Base-by-base conservation (phyloP, 2,888 invertebrate genomes). In the Diarsia mendica region DNA sequence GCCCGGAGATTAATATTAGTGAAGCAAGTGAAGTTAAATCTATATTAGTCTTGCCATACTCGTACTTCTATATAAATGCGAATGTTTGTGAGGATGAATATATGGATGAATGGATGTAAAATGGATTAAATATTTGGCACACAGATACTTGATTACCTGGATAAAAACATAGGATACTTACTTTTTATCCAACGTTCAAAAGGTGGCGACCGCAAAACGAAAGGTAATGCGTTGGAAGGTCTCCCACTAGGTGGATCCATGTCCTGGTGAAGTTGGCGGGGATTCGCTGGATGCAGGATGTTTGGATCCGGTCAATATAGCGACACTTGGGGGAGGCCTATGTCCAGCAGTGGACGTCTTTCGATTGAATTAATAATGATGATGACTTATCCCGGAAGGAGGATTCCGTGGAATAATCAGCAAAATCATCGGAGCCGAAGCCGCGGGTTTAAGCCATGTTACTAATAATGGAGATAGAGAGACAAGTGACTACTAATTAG, bases 1-100 rank as follows among this genome's bases (percentile, higher is more conserved):
- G 9, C 1, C 60, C 15, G 28, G 53, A 67, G 15, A 69, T 70
- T 74, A 74, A 70, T 74, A 49, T 63, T 39, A 11, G 61, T 39
- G 18, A 60, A 28, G 28, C 55, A 64, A 53, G 15, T 49, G 39
- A 64, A 55, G n/a, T 44, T 28, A 33, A 53, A 64, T 55, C 23
- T 55, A 55, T 23, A 4, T 55, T 55, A 55, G 5, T 23, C 1
- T 13, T 23, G 23, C 15, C 23, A 6, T 55, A 58, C 58, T 28
- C 6, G 1, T 39, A 15, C 23, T 55, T 5, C 6, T 55, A 39
- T 11, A 11, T 4, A 55, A 55, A 23, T 55, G 0, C 13, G 23
- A 55, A 23, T 13, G 13, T 23, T 55, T 23, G 5, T 23, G 53
- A 53, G 53, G 0, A 53, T 39, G 39, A 39, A 39, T 39, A 39